Evolutionary conservation across 2,888 invertebrate species (phyloP).

Genomic region (Tetramorium bicarinatum): DNA sequence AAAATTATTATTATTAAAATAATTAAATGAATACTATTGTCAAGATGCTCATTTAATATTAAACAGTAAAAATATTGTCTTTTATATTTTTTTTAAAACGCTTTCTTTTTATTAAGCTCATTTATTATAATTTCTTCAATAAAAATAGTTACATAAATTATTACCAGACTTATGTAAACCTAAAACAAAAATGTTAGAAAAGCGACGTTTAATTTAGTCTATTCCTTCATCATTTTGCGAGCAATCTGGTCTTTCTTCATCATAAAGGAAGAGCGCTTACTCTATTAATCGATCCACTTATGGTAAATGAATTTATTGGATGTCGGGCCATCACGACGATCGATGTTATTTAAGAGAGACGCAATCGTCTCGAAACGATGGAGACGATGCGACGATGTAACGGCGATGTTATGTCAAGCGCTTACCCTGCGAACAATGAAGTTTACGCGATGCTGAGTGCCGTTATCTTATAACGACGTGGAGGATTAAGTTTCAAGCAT

Average conservation of each 20-base stretch:
- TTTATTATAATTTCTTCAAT: background rate
- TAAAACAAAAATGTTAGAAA: background rate
- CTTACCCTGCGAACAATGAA: constrained; percentile 76
- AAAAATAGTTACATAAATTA: background rate
- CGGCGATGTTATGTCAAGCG: constrained; percentile 61
- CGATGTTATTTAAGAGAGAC: constrained; percentile 26
- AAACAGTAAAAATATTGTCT: background rate
- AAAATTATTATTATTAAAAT: constrained; percentile 33
- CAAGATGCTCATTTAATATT: background rate
- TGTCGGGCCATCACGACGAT: constrained; percentile 9
- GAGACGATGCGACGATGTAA: constrained; percentile 54
- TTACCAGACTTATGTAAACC: background rate
- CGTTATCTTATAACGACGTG: constrained; percentile 79
- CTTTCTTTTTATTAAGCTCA: background rate
- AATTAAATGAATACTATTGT: constrained; percentile 13
- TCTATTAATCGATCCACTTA: constrained; percentile 5
- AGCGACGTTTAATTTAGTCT: background rate
- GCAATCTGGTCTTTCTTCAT: background rate
- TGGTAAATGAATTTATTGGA: constrained; percentile 21
- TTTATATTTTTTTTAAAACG: background rate
- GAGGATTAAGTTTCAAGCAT: constrained; percentile 79
- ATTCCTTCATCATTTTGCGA: background rate
- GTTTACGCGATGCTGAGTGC: constrained; percentile 76
- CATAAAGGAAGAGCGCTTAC: background rate
- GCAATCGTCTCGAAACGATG: constrained; percentile 60